phyloP scores from a whole-genome alignment of 2,797 vertebrate species.

The Leptatherina wallacei region DNA sequence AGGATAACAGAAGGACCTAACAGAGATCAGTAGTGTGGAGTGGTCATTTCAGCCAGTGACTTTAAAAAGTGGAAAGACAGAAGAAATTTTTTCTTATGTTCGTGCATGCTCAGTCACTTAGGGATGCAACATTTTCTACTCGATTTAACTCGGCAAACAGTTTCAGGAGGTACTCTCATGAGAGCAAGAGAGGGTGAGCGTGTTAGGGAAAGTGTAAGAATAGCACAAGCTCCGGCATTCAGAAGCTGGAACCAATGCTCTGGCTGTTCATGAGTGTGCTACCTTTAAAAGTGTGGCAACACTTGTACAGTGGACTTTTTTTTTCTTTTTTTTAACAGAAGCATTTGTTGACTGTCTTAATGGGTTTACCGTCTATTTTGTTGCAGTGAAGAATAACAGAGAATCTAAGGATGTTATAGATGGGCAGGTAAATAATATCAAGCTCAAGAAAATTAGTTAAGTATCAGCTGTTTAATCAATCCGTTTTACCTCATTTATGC shows the following conservation, averaged over 20 bases:
- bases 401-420: conserved; percentile 27
- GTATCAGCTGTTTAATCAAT: conserved; percentile 2
- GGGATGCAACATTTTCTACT: background rate
- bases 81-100: conserved; percentile 1
- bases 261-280: conserved; percentile 34
- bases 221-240: conserved; percentile 57
- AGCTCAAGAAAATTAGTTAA: background rate
- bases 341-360: conserved; percentile 8
- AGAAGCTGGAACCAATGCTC: conserved; percentile 46
- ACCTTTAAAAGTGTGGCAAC: conserved; percentile 46
- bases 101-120: background rate
- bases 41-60: background rate
- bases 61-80: conserved; percentile 9
- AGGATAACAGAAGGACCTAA: background rate
- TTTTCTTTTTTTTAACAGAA: background rate
- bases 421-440: conserved; percentile 25
- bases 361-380: conserved; percentile 14
- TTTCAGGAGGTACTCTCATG: conserved; percentile 19
- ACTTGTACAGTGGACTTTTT: conserved; percentile 18
- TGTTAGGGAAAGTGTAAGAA: conserved; percentile 59
- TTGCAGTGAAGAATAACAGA: conserved; percentile 30
- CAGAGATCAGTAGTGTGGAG: background rate
- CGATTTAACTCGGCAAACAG: conserved; percentile 18
- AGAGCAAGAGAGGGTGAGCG: conserved; percentile 42
- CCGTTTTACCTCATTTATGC: conserved; percentile 6